Evolutionary conservation across 92 coral and sea anemone genomes (phyloP).

Genomic region (Porites evermanni): DNA sequence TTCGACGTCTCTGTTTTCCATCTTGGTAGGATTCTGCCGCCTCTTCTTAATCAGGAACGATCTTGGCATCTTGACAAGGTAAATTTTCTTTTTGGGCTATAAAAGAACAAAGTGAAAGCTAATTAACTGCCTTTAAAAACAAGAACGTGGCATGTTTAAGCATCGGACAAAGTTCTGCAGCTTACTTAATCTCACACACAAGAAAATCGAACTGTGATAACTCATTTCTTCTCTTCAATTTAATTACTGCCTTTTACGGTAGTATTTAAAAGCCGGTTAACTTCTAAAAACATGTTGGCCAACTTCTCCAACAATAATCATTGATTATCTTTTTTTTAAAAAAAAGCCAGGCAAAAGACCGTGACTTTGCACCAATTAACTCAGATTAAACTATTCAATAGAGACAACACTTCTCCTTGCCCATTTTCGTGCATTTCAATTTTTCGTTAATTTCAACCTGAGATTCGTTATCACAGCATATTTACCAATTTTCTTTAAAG

Average conservation of each 20-base stretch:
- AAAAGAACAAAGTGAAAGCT: conserved; percentile 15
- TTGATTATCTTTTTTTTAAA: too few species aligned
- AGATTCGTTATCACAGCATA: too few species aligned
- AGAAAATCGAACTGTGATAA: not conserved
- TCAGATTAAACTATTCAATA: too few species aligned
- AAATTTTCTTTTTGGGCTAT: not conserved
- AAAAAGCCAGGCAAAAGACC: too few species aligned
- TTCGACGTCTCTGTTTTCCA: not conserved
- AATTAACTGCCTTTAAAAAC: conserved; percentile 10
- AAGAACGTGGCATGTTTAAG: conserved; percentile 12
- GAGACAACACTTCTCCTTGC: not conserved
- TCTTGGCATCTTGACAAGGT: conserved; percentile 55
- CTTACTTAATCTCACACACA: not conserved
- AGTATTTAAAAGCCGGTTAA: too few species aligned
- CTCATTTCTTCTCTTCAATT: too few species aligned
- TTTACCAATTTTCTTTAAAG: too few species aligned
- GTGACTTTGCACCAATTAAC: too few species aligned
- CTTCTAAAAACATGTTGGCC: too few species aligned
- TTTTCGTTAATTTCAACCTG: not conserved
- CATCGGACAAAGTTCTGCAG: not conserved
- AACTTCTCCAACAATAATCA: too few species aligned
- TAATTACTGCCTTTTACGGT: too few species aligned
- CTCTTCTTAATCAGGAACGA: conserved; percentile 75
- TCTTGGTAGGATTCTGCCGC: not conserved
- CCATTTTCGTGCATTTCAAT: not conserved